phyloP scores from a whole-genome alignment of 2,888 invertebrate genomes.

The Acanthosoma haemorrhoidale region DNA sequence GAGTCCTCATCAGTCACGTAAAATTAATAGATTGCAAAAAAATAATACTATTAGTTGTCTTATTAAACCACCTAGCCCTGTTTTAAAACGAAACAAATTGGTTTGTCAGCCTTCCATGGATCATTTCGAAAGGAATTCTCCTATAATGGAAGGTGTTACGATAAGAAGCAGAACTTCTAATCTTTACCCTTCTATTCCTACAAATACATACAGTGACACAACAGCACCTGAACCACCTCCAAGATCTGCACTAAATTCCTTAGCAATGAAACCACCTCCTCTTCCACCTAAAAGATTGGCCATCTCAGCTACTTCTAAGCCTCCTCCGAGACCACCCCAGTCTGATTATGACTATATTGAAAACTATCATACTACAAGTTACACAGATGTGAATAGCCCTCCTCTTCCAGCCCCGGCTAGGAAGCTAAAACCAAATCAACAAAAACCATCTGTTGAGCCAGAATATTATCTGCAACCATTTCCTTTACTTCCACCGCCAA shows the following conservation, averaged over 20 bases:
- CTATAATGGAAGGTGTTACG: conserved; percentile 41
- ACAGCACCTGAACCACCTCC: conserved; percentile 63
- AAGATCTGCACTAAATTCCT: conserved; percentile 57
- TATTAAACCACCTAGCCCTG: conserved; percentile 47
- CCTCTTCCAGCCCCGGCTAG: conserved; percentile 59
- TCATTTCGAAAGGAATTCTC: conserved; percentile 38
- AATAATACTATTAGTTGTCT: conserved; percentile 41
- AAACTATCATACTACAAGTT: conserved; percentile 48
- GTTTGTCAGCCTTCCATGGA: conserved; percentile 41
- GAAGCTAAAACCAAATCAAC: conserved; percentile 45
- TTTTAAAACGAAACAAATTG: conserved; percentile 37
- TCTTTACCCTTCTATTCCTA: conserved; percentile 13
- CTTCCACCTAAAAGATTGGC: conserved; percentile 64
- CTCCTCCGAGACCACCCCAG: conserved; percentile 60
- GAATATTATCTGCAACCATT: conserved; percentile 59
- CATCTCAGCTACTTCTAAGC: conserved; percentile 53
- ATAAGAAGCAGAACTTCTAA: conserved; percentile 36
- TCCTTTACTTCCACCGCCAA: conserved; percentile 52
- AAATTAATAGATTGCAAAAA: conserved; percentile 37
- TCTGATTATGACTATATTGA: conserved; percentile 55
- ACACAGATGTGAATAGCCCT: conserved; percentile 49
- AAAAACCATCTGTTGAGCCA: conserved; percentile 43
- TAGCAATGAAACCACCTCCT: conserved; percentile 61
- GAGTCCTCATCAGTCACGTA: conserved; percentile 39
- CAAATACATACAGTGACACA: conserved; percentile 40